phyloP scores from a whole-genome alignment of 2,797 vertebrate genomes.

The Phyllotis vaccarum region DNA sequence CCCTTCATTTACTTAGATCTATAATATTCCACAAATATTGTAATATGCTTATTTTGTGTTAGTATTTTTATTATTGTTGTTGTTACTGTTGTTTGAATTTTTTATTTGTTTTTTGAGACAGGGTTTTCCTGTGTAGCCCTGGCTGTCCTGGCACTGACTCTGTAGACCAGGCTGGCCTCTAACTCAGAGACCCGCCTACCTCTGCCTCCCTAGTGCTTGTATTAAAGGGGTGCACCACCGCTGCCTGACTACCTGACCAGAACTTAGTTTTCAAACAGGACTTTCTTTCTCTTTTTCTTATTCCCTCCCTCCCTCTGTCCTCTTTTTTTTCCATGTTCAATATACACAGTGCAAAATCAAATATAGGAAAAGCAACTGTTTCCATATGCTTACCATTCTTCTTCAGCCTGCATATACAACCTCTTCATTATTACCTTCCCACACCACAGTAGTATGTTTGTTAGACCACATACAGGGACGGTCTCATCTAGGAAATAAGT shows the following conservation, averaged over 20 bases:
- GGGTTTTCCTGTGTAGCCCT: not conserved
- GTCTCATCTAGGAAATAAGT: no score
- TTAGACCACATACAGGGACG: not conserved
- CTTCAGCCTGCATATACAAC: not conserved
- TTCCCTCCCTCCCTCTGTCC: not conserved
- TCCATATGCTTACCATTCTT: not conserved
- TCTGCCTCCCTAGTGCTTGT: not conserved
- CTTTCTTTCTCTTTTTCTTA: not conserved
- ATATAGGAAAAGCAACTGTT: not conserved
- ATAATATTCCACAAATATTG: not conserved
- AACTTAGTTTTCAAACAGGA: not conserved
- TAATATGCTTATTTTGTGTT: not conserved
- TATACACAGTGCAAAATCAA: conserved; percentile 4
- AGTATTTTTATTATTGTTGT: not conserved
- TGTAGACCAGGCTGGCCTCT: not conserved
- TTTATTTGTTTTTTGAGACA: not conserved
- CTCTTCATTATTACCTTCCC: not conserved
- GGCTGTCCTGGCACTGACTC: not conserved
- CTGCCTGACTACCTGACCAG: not conserved
- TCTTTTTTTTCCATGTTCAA: not conserved
- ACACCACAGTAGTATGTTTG: not conserved
- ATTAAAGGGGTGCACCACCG: not conserved
- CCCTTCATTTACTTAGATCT: not conserved
- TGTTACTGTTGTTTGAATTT: not conserved
- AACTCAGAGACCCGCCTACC: not conserved